Percentiles rank a stretch among this genome's conserved stretches.
Evolutionary conservation across 2,797 vertebrate genomes (phyloP).

Genomic region (Platalea minor): DNA sequence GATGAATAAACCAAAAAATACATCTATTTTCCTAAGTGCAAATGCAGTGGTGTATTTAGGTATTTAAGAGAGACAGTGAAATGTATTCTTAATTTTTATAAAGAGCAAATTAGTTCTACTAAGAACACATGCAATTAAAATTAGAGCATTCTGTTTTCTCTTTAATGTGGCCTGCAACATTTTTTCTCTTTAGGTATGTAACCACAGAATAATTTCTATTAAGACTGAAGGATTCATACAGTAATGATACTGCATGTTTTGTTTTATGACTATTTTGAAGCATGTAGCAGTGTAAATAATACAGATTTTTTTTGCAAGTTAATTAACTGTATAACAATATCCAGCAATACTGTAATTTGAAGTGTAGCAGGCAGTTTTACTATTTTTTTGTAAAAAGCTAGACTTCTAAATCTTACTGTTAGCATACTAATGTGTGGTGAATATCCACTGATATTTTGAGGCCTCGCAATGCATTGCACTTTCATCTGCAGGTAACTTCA

Average conservation of each 20-base stretch:
- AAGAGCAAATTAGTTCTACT: background rate
- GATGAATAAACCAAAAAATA: background rate
- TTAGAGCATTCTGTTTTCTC: background rate
- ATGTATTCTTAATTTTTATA: background rate
- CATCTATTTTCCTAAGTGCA: background rate
- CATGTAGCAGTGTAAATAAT: background rate
- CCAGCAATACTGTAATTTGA: background rate
- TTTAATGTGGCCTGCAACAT: background rate
- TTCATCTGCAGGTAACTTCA: background rate
- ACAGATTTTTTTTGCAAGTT: background rate
- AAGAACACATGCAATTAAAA: background rate
- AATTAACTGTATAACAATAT: slow-evolving; percentile 39
- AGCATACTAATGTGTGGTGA: slow-evolving; percentile 12
- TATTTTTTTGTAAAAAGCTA: background rate
- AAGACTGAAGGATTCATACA: background rate
- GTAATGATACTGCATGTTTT: background rate
- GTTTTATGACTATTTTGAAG: background rate
- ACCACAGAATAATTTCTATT: background rate
- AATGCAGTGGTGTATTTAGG: background rate
- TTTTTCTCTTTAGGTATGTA: background rate
- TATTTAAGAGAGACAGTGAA: background rate
- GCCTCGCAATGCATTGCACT: background rate
- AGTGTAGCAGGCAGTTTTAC: slow-evolving; percentile 23
- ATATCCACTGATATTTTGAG: slow-evolving; percentile 28
- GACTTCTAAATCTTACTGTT: background rate